These are phyloP conservation scores for Neodon shergylaensis DNA, from an alignment of 2,113 vertebrate genomes.

Conservation along the genomic window DNA sequence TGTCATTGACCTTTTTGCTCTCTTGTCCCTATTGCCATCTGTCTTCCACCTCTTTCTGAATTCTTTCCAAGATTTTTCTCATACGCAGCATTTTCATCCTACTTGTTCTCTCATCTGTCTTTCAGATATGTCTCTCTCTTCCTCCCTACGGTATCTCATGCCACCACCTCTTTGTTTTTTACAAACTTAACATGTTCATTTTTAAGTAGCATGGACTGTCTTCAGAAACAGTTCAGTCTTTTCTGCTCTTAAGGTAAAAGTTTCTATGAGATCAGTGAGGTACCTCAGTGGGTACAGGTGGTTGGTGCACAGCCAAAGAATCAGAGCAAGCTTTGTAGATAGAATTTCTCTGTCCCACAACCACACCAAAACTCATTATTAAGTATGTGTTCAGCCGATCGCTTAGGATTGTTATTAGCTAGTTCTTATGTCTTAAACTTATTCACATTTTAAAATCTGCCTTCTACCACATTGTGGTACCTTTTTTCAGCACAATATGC, in stretches of 20 bases:
- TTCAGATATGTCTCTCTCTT: neutral
- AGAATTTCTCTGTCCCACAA: neutral
- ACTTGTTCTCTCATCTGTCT: neutral
- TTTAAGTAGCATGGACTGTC: neutral
- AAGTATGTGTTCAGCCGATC: neutral
- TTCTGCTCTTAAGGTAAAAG: neutral
- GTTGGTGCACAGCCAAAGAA: neutral
- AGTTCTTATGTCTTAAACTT: neutral
- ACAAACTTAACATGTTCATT: neutral
- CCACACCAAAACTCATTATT: neutral
- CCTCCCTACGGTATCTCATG: fast-evolving
- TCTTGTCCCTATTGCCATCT: neutral
- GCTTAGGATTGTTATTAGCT: neutral
- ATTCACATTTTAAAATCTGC: neutral
- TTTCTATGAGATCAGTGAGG: neutral
- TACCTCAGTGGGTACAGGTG: neutral
- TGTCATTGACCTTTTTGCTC: neutral
- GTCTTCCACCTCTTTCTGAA: neutral
- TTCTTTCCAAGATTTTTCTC: neutral
- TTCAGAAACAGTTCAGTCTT: neutral
- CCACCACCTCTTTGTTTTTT: neutral
- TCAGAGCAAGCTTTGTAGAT: neutral
- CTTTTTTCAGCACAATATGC: neutral
- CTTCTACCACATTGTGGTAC: neutral
- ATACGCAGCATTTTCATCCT: neutral